Base-by-base conservation (phyloP, 1,140 invertebrate genomes). In the Scaptomyza pallida region DNA sequence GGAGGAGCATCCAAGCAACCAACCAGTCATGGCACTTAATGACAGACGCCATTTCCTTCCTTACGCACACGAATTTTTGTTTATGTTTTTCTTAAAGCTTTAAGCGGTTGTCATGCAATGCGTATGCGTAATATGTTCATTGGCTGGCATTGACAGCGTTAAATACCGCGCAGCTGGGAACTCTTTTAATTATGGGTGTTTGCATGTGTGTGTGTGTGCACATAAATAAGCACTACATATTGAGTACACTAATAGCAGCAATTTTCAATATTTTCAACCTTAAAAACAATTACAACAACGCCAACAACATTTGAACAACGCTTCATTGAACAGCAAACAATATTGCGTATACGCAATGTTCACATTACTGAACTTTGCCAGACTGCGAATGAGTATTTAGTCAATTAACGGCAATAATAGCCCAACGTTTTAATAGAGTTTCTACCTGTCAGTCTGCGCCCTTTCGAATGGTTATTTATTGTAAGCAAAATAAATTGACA, bases 61-160 rank as follows among this genome's bases (percentile, higher is more conserved):
- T 51, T 23, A 35, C 41, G 48, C 47, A 23, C 23, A 23, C 23
- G 4, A 21, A 2, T 21, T 21, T 21, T 21, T 21, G 4, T 21
- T 21, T 21, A 2, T 21, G 2, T 21, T 21, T 21, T 21, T 21
- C 72, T 60, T 63, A 57, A 73, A 52, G 51, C 41, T 19, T 60
- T 60, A 9, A 35, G 33, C 33, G 12, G 12, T 40, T 72, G 55
- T 56, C 55, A 23, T 26, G 68, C 63, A 50, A 50, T 51, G 62
- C 70, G 70, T 75, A 75, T 75, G 48, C 57, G 63, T 62, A 68
- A 75, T 72, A 54, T 61, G 30, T 41, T 45, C 51, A 64, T 45
- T 37, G 19, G 19, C 55, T 43, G 56, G 33, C 44, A 50, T 44
- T 71, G 52, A 75, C 50, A 56, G 64, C 44, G 23, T 9, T 52